Conservation (phyloP, 2,113 vertebrate species). For the Pituophis catenifer region DNA sequence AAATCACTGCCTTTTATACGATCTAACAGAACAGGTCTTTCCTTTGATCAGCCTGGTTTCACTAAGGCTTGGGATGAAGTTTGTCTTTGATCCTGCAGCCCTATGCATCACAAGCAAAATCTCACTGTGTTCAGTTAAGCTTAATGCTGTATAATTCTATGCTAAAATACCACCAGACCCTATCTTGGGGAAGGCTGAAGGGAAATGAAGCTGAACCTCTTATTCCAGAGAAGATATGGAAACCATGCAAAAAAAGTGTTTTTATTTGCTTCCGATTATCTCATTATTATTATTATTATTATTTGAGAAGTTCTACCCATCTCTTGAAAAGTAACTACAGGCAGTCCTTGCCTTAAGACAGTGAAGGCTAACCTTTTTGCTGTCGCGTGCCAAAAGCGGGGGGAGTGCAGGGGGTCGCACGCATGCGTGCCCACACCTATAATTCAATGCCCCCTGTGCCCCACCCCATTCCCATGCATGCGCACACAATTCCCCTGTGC, state of each 20-base stretch:
- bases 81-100: background rate
- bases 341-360: background rate
- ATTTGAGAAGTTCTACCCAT: background rate
- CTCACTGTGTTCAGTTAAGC: background rate
- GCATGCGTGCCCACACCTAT: too few relatives aligned
- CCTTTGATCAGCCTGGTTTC: background rate
- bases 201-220: background rate
- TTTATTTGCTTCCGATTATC: background rate
- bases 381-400: too few relatives aligned
- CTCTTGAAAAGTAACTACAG: background rate
- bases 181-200: background rate
- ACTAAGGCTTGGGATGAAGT: background rate
- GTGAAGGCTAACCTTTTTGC: too few relatives aligned
- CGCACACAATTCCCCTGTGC: too few relatives aligned
- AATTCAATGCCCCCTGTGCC: too few relatives aligned
- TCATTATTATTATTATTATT: too few relatives aligned
- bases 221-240: background rate
- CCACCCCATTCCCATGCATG: too few relatives aligned
- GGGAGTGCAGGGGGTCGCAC: too few relatives aligned
- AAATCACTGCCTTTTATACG: background rate
- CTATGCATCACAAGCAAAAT: background rate
- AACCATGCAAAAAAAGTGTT: background rate
- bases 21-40: background rate
- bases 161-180: background rate
- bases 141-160: background rate